Evolutionary conservation across 2,797 vertebrate species (phyloP), one percentile per base, ranked within the genome.

Genomic region (Cirrhinus mrigala): DNA sequence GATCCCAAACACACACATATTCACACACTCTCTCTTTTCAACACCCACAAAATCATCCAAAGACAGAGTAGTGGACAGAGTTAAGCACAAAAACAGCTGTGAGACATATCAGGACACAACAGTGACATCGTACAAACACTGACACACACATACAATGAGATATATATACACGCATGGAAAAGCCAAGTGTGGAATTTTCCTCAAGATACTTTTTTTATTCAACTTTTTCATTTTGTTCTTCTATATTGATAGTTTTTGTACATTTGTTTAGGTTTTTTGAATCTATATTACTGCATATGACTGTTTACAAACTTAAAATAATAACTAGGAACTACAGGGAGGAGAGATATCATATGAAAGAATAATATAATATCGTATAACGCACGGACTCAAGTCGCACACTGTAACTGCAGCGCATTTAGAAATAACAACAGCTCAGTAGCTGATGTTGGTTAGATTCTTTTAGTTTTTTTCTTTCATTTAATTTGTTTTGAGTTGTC

Each of bases 261-360:
- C 83, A 86, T 90, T 89, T 87, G 90, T 91, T 95, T 85, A 46
- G 33, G 94, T 94, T 96, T 95, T 46, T 94, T 94, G 93, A 95
- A 93, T 94, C 89, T 93, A 88, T 88, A 90, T 89, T 91, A 92
- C 82, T 81, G 83, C 56, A 79, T 33, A 93, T 16, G 96, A 97
- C 97, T 97, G 97, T 99, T 98, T 97, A 97, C 96, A 97, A 87
- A 79, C 87, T 88, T 92, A n/a, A 68, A 77, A 84, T 50, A 84
- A 86, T 94, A 91, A 79, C 86, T 89, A 92, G 92, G 93, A 94
- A 93, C 95, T 92, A 92, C 95, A 96, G 96, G 95, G 96, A 97
- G 90, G 73, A 92, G 70, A 92, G 93, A 95, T 85, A 46, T 69
- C 29, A 64, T 80, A 52, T 79, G 89, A 91, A 85, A 70, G 52